These are phyloP conservation scores for Drepana arcuata DNA, from an alignment of 1,140 invertebrate genomes.

Conservation along the genomic window DNA sequence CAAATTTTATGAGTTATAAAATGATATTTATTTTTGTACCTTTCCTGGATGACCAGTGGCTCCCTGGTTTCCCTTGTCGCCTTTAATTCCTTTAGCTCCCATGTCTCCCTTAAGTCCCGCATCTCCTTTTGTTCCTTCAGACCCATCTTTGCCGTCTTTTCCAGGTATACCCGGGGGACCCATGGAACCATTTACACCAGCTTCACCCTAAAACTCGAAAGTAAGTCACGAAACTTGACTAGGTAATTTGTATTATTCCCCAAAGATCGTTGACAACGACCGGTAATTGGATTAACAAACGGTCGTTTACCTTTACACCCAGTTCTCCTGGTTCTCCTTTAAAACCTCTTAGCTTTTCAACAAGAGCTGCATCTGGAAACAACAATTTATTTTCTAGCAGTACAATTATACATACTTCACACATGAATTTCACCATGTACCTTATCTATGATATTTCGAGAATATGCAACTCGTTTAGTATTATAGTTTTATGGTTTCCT, in stretches of 20 bases:
- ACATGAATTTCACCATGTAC: too few relatives aligned
- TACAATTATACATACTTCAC: background rate
- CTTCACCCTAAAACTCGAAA: conserved; percentile 10
- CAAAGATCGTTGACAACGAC: too few relatives aligned
- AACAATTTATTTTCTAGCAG: conserved; percentile 1
- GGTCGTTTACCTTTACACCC: conserved; percentile 37
- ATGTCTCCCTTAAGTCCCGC: conserved; percentile 26
- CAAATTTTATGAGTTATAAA: too few relatives aligned
- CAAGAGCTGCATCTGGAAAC: conserved; percentile 32
- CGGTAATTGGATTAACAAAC: too few relatives aligned
- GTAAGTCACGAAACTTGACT: too few relatives aligned
- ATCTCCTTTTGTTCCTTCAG: conserved; percentile 19
- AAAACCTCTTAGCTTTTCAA: conserved; percentile 35
- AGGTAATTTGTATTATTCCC: too few relatives aligned
- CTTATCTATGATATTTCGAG: too few relatives aligned
- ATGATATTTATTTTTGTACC: conserved; percentile 9
- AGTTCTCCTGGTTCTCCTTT: conserved; percentile 33
- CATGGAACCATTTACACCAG: background rate
- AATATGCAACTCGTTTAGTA: too few relatives aligned
- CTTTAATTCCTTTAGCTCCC: conserved; percentile 24
- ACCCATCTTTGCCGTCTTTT: conserved; percentile 27
- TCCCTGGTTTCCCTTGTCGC: conserved; percentile 37
- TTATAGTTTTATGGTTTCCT: too few relatives aligned
- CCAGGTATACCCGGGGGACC: conserved; percentile 12
- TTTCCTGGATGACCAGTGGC: conserved; percentile 28